Evolutionary conservation across 2,888 invertebrate species (phyloP), one percentile per base, ranked within the genome.

Genomic region (Polylopha cassiicola): DNA sequence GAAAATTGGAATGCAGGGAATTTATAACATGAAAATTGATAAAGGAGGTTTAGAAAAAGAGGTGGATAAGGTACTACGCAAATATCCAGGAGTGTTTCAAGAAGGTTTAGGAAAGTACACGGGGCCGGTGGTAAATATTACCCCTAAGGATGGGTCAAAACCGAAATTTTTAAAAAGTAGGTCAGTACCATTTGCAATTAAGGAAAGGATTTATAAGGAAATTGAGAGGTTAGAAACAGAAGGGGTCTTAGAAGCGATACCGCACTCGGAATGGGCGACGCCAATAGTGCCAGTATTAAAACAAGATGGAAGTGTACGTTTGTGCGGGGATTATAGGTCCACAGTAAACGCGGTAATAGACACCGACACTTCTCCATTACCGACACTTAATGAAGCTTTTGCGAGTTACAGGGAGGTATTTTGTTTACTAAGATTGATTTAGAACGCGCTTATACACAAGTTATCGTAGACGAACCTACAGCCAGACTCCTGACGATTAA

Each of bases 351-450:
- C 2, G 3, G 32, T 21, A 3, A 42, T 18, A n/a, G 36, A 42
- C n/a, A 24, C 36, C 2, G 36, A 42, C 11, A 36, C 36, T 7
- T 36, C 36, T n/a, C 42, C 30, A 6, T 8, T 42, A 10, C 42
- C 31, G 5, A 29, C 36, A 18, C 3, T 30, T 3, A 36, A 36
- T 17, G 42, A 42, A 20, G 36, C 26, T 4, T 42, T 42, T 18
- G 14, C 14, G 26, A 16, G n/a, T 6, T 30, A 10, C 13, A 14
- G 8, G 42, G 28, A 22, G 26, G 42, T 2, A 15, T 4, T 11
- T 11, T 26, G 8, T 44, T 39, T 11, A 29, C 38, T 16, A 44
- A 38, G 24, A 26, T 38, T 13, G 43, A 44, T 31, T 34, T 39
- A 20, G 32, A 44, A 20, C 22, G 16, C 15, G 43, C 38, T 3